phyloP scores from a whole-genome alignment of 2,113 vertebrate species.

The Rhinichthys klamathensis region DNA sequence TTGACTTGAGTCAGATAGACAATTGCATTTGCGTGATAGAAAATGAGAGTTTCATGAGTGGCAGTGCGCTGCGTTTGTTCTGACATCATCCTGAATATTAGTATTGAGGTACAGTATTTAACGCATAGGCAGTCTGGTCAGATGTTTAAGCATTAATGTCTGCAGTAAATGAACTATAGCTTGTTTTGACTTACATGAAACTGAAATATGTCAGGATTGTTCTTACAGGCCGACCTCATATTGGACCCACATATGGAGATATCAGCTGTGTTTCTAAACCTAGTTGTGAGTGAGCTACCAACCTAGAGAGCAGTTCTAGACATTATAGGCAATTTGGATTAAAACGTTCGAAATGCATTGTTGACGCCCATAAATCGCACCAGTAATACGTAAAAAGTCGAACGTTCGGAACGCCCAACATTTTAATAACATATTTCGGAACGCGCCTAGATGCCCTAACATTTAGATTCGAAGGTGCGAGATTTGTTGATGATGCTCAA shows the following conservation, averaged over 20 bases:
- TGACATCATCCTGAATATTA: background rate
- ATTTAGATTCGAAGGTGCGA: background rate
- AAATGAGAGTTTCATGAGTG: conserved; percentile 19
- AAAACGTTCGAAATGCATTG: background rate
- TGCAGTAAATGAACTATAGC: background rate
- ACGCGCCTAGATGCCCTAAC: background rate
- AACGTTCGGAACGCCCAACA: background rate
- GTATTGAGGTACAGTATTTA: background rate
- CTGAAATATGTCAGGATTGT: background rate
- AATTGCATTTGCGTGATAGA: background rate
- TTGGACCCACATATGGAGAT: background rate
- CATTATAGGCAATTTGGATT: background rate
- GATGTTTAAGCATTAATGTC: background rate
- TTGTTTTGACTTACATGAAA: background rate
- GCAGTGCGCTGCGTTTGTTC: background rate
- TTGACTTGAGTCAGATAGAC: background rate
- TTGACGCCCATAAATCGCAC: background rate
- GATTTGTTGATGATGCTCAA: background rate
- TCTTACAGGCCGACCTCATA: conserved; percentile 26
- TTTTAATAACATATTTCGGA: background rate
- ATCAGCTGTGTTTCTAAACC: background rate
- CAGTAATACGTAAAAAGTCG: background rate
- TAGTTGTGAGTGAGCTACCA: too few relatives aligned
- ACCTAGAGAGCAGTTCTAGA: background rate
- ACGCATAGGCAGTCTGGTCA: background rate